Conservation (phyloP, 2,888 invertebrate species). For the Drosophila silvestris region DNA sequence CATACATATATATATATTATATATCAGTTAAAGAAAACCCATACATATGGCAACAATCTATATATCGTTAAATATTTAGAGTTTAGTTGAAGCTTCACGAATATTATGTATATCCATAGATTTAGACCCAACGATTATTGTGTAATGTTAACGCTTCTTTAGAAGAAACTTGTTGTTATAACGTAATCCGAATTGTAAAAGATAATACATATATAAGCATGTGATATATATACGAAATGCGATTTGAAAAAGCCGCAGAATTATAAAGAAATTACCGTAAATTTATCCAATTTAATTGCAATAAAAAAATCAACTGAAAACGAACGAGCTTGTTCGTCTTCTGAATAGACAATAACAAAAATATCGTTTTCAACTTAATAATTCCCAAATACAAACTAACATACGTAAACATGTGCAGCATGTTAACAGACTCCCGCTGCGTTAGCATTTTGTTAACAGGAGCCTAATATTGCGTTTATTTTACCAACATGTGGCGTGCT, state of each 20-base stretch:
- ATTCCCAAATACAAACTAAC: background rate
- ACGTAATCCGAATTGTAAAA: conserved; percentile 59
- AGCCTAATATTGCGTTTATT: conserved; percentile 23
- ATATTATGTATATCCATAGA: conserved; percentile 53
- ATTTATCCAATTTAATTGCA: conserved; percentile 42
- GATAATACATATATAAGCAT: conserved; percentile 72
- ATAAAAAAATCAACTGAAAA: conserved; percentile 32
- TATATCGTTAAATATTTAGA: conserved; percentile 61
- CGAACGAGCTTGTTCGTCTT: conserved; percentile 14
- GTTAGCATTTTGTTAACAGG: conserved; percentile 2
- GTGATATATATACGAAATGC: conserved; percentile 75
- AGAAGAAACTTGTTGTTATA: conserved; percentile 76
- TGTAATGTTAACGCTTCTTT: conserved; percentile 77
- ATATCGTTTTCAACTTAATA: background rate
- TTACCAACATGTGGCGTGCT: conserved; percentile 37
- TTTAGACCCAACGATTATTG: conserved; percentile 63
- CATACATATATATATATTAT: conserved; percentile 24
- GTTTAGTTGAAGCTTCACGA: conserved; percentile 51
- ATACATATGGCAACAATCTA: conserved; percentile 67
- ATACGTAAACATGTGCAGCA: background rate
- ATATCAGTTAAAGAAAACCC: conserved; percentile 62
- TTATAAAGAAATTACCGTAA: conserved; percentile 35
- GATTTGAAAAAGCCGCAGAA: conserved; percentile 66
- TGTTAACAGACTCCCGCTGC: background rate
- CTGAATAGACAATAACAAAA: conserved; percentile 25